phyloP scores from a whole-genome alignment of 2,888 invertebrate genomes.

The Heliothis peltigera region DNA sequence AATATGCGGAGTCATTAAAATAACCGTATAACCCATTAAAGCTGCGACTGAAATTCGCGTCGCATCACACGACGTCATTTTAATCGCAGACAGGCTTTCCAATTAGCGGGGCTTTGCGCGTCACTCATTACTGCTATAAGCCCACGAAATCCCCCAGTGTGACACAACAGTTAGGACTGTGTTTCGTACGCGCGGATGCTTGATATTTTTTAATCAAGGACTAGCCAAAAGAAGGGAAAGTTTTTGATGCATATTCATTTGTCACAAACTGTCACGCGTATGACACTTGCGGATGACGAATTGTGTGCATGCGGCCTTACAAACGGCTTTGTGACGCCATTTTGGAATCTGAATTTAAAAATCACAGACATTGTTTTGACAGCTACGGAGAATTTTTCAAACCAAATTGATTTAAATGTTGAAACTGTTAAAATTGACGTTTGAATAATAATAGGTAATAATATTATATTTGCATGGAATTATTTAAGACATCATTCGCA shows the following conservation, averaged over 20 bases:
- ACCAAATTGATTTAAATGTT: not conserved
- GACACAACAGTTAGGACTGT: slow-evolving; percentile 57
- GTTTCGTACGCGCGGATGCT: slow-evolving; percentile 48
- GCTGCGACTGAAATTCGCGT: slow-evolving; percentile 53
- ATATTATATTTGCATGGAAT: slow-evolving; percentile 34
- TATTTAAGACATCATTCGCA: slow-evolving; percentile 47
- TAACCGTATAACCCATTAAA: slow-evolving; percentile 54
- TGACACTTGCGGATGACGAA: slow-evolving; percentile 47
- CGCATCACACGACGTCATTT: slow-evolving; percentile 62
- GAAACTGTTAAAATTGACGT: slow-evolving; percentile 6
- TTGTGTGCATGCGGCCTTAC: slow-evolving; percentile 39
- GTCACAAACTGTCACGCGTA: slow-evolving; percentile 49
- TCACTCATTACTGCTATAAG: slow-evolving; percentile 64
- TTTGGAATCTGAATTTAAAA: slow-evolving; percentile 40
- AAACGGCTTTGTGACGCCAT: slow-evolving; percentile 42
- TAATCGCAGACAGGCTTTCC: slow-evolving; percentile 64
- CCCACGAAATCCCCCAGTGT: slow-evolving; percentile 59
- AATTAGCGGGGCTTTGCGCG: slow-evolving; percentile 62
- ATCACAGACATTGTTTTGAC: slow-evolving; percentile 12
- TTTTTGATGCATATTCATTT: slow-evolving; percentile 60
- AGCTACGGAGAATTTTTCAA: not conserved
- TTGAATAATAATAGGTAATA: slow-evolving; percentile 7
- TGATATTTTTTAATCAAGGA: slow-evolving; percentile 60
- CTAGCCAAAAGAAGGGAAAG: slow-evolving; percentile 50
- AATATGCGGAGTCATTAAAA: slow-evolving; percentile 59